Evolutionary conservation across 2,888 invertebrate species (phyloP).

Genomic region (Eristalis tenax): DNA sequence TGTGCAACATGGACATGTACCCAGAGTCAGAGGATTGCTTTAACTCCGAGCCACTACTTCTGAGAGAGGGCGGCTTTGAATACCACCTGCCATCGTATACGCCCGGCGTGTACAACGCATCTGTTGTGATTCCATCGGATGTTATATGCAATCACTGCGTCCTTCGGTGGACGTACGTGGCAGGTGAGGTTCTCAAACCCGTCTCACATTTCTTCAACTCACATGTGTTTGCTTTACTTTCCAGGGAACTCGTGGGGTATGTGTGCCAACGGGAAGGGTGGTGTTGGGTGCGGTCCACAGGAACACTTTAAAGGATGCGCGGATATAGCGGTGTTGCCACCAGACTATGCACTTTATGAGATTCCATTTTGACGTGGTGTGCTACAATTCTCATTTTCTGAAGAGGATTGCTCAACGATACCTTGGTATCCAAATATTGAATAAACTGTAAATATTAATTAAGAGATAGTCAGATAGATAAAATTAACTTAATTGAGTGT

Average conservation of each 20-base stretch:
- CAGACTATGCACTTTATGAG: not conserved
- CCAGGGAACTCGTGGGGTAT: conserved; percentile 81
- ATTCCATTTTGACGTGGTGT: not conserved
- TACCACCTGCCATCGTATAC: conserved; percentile 49
- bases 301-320: conserved; percentile 81
- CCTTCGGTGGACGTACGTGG: conserved; percentile 82
- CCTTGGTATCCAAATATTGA: not conserved
- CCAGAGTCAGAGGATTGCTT: conserved; percentile 82
- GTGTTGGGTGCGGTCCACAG: conserved; percentile 81
- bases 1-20: conserved; percentile 82
- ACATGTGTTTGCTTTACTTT: not conserved
- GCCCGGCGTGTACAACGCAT: conserved; percentile 71
- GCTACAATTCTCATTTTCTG: not conserved
- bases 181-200: conserved; percentile 76
- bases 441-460: not conserved
- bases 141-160: conserved; percentile 81
- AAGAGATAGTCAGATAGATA: not conserved
- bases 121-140: conserved; percentile 77
- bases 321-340: conserved; percentile 76
- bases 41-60: conserved; percentile 76
- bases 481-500: not conserved
- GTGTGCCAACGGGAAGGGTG: conserved; percentile 77
- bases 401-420: not conserved
- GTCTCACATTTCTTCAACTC: not conserved
- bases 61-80: conserved; percentile 72